These are phyloP conservation scores for Stichodactyla mertensii DNA, from an alignment of 64 coral and sea anemone genomes.

Conservation along the genomic window DNA sequence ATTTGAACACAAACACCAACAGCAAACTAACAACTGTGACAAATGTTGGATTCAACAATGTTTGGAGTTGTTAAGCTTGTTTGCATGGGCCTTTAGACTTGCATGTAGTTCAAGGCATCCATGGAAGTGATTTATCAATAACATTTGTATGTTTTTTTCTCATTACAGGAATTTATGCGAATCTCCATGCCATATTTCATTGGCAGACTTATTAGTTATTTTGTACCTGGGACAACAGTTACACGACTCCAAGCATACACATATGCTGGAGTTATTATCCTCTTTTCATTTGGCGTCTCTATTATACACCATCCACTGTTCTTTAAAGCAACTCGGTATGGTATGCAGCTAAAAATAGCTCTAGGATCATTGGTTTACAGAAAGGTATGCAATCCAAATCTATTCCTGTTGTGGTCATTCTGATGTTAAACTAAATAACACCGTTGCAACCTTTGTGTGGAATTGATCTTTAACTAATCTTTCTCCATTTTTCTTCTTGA, in stretches of 20 bases:
- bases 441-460: no score
- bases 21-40: no score
- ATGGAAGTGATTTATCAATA: not conserved
- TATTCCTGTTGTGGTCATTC: not conserved
- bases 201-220: slow-evolving; percentile 78
- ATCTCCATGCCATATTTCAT: slow-evolving; percentile 56
- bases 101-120: no score
- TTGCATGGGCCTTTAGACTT: no score
- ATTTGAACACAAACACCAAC: no score
- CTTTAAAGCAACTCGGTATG: slow-evolving; percentile 47
- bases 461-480: no score
- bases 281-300: slow-evolving; percentile 21
- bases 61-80: no score
- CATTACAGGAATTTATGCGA: slow-evolving; percentile 57
- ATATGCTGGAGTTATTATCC: not conserved
- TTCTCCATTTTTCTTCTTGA: no score
- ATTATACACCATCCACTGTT: slow-evolving; percentile 69
- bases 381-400: slow-evolving; percentile 42
- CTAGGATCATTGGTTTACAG: slow-evolving; percentile 67
- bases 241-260: slow-evolving; percentile 54
- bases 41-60: no score
- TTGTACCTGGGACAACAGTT: slow-evolving; percentile 47
- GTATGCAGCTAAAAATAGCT: slow-evolving; percentile 71
- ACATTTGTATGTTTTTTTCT: not conserved
- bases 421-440: no score